These are phyloP conservation scores for Trichonephila clavata DNA, from an alignment of 1,140 invertebrate genomes.

Conservation along the genomic window DNA sequence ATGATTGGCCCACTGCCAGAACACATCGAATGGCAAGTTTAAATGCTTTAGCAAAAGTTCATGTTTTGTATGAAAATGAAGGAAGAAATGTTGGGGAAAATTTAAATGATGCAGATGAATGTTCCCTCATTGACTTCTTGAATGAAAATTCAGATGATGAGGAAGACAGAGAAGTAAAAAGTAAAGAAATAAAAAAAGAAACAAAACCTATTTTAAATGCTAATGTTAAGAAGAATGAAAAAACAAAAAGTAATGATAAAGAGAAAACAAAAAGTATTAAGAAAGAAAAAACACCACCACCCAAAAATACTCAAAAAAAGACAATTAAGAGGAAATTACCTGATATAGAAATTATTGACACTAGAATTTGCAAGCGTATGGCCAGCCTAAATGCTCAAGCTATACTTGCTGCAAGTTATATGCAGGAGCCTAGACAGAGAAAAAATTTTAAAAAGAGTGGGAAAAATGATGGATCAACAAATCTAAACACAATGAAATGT, in stretches of 20 bases:
- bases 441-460: conserved; percentile 38
- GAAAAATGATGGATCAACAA: conserved; percentile 55
- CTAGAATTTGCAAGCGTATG: conserved; percentile 89
- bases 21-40: conserved; percentile 89
- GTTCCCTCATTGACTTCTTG: conserved; percentile 56
- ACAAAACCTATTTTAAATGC: conserved; percentile 28
- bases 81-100: conserved; percentile 63
- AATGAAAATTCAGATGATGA: conserved; percentile 65
- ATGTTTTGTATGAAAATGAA: conserved; percentile 94
- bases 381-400: conserved; percentile 95
- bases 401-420: conserved; percentile 94
- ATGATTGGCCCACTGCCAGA: conserved; percentile 74
- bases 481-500: conserved; percentile 26
- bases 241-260: conserved; percentile 13
- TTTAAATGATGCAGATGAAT: conserved; percentile 71
- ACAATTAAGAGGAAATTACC: conserved; percentile 61
- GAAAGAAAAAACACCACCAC: conserved; percentile 51
- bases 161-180: neutral
- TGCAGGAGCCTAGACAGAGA: conserved; percentile 83
- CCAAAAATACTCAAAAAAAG: conserved; percentile 48
- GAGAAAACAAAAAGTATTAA: conserved; percentile 45
- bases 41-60: conserved; percentile 94
- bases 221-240: conserved; percentile 10
- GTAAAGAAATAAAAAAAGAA: conserved; percentile 14
- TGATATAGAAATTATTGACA: conserved; percentile 78